A percentile compares a stretch with the other conserved stretches of the same genome.
Evolutionary conservation across 2,888 invertebrate genomes (phyloP).

Genomic region (Tetramorium bicarinatum): DNA sequence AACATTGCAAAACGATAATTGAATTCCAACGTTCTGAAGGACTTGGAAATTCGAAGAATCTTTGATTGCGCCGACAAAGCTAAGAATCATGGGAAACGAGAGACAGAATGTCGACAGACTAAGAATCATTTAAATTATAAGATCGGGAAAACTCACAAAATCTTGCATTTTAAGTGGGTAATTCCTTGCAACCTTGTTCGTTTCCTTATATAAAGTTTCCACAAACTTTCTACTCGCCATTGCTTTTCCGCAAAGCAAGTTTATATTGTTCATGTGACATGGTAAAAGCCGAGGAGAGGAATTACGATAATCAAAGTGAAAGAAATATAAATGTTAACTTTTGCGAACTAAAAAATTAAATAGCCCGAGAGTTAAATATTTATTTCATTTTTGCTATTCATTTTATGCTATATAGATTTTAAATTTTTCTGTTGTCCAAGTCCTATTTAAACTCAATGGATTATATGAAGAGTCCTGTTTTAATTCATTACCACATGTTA

Average conservation of each 20-base stretch:
- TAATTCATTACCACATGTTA: neutral
- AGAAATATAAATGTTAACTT: neutral
- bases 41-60: constrained; percentile 27
- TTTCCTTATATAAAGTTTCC: constrained; percentile 28
- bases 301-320: constrained; percentile 2
- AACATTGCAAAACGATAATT: constrained; percentile 1
- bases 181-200: neutral
- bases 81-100: constrained; percentile 11
- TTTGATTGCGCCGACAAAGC: constrained; percentile 29
- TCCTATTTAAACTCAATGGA: neutral
- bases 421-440: neutral
- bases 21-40: neutral
- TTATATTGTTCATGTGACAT: constrained; percentile 3
- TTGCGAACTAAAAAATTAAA: neutral
- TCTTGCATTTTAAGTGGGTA: constrained; percentile 29
- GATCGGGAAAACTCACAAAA: constrained; percentile 44
- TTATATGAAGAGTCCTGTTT: neutral
- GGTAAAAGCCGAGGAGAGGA: neutral
- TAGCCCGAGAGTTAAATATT: neutral
- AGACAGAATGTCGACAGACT: constrained; percentile 11
- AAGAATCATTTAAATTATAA: constrained; percentile 52
- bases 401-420: neutral
- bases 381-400: neutral
- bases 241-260: neutral
- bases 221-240: neutral